Evolutionary conservation across 2,888 invertebrate genomes (phyloP), one percentile per base, ranked within the genome.

Genomic region (Tachina fera): DNA sequence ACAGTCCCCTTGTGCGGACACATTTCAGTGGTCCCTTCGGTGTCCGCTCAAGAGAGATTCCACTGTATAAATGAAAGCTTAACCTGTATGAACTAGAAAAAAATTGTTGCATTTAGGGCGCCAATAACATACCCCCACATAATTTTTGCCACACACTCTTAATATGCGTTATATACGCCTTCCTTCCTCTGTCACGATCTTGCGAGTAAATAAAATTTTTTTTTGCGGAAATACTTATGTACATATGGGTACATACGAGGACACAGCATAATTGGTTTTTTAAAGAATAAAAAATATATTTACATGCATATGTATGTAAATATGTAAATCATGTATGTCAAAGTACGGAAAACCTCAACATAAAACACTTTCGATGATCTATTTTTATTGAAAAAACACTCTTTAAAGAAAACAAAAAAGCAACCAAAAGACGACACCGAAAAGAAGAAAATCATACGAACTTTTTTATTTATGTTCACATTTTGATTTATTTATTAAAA

Each of bases 401-500:
- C 9, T 9, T 60, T 22, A 45, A 45, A 70, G 31, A 31, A 31
- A 31, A 31, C 31, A 31, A 41, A n/a, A 71, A 75, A 47, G 16
- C 8, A 45, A 45, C 3, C 14, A 61, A n/a, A n/a, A 47, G 39
- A 11, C 56, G 43, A 56, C 45, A 67, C 5, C 4, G 53, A 51
- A 31, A 71, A 51, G 43, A 49, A 6, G 51, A 14, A 63, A 75
- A 19, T 63, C 45, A 63, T 60, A 71, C 43, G 43, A 53, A 58
- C 9, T 49, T 72, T 41, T 49, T 72, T 41, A 80, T 80, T 70
- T 80, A 65, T 72, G 63, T 72, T 61, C 53, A 68, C 11, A 68
- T 68, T 81, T 75, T 81, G 51, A 81, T 81, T 81, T 81, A 68
- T 75, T 75, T 51, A 58, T 60, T 43, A 58, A 67, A 56, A 63